Evolutionary conservation across 2,888 invertebrate genomes (phyloP), one percentile per base, ranked within the genome.

Genomic region (Plemyria rubiginata): DNA sequence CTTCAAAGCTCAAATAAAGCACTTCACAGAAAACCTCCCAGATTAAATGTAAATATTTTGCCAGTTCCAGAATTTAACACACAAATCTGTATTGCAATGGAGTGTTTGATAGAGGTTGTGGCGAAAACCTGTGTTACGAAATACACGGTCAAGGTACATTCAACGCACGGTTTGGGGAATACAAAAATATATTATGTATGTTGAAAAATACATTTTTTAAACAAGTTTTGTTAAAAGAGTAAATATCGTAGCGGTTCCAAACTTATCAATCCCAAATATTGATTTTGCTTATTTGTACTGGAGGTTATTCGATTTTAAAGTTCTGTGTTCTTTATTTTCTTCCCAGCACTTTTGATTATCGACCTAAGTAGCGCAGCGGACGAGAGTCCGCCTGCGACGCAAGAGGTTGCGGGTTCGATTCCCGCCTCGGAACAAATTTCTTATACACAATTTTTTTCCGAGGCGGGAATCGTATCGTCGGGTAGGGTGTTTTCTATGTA

Each of bases 41-140:
- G 54, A 59, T 59, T 63, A 59, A 63, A 63, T 40, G 55, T 54
- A 63, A 63, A 63, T 55, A 59, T 55, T 59, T 59, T 55, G 46
- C 45, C 58, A 51, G 58, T 40, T 62, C 28, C 45, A 55, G 52
- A 52, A 55, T 59, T 59, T 22, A 50, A 28, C 62, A 50, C 38
- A 32, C 5, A 46, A 41, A 29, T 41, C 40, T 13, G 6, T 12
- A 13, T 15, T 13, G 49, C 13, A n/a, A 29, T 3, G 53, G 29
- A 52, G 38, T 13, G 13, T 43, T 41, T 28, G 43, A 32, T 0
- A 15, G 12, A 36, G 15, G 32, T 9, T 32, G 8, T 50, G 15
- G 12, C 7, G 4, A 36, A 50, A 50, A n/a, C 11, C 22, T 12
- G 0, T 28, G 48, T 15, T 43, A 43, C 43, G 8, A 28, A 48